phyloP scores from a whole-genome alignment of 2,888 invertebrate species.

The Sisyra terminalis region DNA sequence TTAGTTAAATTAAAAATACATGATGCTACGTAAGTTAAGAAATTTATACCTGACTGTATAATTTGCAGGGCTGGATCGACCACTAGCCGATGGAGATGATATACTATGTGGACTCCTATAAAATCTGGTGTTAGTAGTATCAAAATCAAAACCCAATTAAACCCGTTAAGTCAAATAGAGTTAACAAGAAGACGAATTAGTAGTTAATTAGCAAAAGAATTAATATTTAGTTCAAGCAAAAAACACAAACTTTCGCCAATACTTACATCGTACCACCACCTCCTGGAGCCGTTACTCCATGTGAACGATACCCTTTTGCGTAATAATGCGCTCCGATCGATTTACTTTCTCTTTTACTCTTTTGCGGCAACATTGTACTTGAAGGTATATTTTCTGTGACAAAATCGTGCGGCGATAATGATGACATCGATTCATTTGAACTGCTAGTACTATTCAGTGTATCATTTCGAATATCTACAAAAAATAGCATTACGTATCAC shows the following conservation, averaged over 20 bases:
- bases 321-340: slow-evolving; percentile 25
- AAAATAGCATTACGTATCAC: neutral
- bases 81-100: slow-evolving; percentile 20
- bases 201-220: neutral
- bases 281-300: slow-evolving; percentile 27
- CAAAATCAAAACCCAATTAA: slow-evolving; percentile 4
- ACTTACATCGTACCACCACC: slow-evolving; percentile 26
- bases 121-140: neutral
- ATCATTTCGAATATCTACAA: slow-evolving; percentile 10
- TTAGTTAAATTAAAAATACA: neutral
- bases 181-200: neutral
- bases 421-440: slow-evolving; percentile 72
- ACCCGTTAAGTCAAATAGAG: neutral
- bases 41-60: slow-evolving; percentile 19
- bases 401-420: slow-evolving; percentile 40
- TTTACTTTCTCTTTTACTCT: slow-evolving; percentile 36
- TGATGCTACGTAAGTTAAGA: too few relatives aligned
- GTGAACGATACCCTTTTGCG: slow-evolving; percentile 29
- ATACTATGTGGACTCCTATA: slow-evolving; percentile 15
- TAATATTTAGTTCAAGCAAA: neutral
- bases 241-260: neutral
- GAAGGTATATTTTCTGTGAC: slow-evolving; percentile 16
- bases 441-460: slow-evolving; percentile 45
- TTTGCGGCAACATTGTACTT: slow-evolving; percentile 26
- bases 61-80: slow-evolving; percentile 22